These are phyloP conservation scores for Ciona savignyi DNA, from an alignment of 23 tunicate genomes.

Conservation along the genomic window DNA sequence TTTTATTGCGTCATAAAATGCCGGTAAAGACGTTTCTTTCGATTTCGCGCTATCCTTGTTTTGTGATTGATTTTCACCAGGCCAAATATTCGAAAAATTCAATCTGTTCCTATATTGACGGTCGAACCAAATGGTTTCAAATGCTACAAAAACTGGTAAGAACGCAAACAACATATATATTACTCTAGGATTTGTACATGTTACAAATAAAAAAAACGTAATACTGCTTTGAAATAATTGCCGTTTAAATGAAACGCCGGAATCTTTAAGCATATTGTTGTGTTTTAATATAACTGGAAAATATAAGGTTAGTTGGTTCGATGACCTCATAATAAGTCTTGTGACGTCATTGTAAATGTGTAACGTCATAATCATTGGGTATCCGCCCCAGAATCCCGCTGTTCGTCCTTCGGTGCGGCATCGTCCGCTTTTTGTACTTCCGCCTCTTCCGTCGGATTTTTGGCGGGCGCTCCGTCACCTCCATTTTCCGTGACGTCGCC, in stretches of 20 bases:
- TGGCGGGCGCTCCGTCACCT: not conserved
- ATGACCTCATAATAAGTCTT: no score
- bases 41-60: not conserved
- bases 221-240: no score
- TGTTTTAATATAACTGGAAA: no score
- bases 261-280: no score
- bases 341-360: no score
- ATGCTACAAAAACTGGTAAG: not conserved
- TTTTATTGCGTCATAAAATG: not conserved
- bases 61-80: not conserved
- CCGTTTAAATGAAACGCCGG: no score
- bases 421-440: not conserved
- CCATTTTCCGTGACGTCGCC: not conserved
- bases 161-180: not conserved
- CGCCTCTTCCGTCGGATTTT: not conserved
- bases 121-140: not conserved
- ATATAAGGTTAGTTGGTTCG: no score
- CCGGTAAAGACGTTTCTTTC: not conserved
- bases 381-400: slow-evolving; percentile 13
- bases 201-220: not conserved
- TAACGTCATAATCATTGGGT: not conserved
- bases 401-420: not conserved
- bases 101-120: not conserved
- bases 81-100: not conserved
- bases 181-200: not conserved